phyloP scores from a whole-genome alignment of 2,797 vertebrate species.

The Pantherophis alleghaniensis region DNA sequence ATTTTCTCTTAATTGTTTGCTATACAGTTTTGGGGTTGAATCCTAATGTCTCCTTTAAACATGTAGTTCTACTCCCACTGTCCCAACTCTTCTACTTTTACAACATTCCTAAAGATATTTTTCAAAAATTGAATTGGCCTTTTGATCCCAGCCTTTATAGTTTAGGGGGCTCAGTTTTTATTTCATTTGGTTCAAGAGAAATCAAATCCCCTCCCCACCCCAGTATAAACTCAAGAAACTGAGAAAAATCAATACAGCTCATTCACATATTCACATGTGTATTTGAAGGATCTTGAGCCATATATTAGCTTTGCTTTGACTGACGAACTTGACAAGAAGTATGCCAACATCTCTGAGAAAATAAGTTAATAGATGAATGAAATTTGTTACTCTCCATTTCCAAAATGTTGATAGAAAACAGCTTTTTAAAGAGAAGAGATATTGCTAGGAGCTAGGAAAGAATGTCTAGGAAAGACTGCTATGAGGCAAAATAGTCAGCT shows the following conservation, averaged over 20 bases:
- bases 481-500: conserved; percentile 13
- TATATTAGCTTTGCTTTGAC: conserved; percentile 48
- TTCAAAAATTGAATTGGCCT: not conserved
- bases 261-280: not conserved
- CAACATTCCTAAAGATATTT: not conserved
- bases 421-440: conserved; percentile 46
- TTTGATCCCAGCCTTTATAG: not conserved
- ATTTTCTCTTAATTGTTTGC: not conserved
- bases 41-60: not conserved
- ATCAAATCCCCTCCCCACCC: not conserved
- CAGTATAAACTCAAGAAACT: not conserved
- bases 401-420: conserved; percentile 42
- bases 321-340: conserved; percentile 27
- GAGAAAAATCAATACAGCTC: not conserved
- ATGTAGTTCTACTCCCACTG: not conserved
- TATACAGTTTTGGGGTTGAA: not conserved
- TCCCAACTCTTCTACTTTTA: not conserved
- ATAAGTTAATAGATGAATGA: conserved; percentile 51
- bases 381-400: conserved; percentile 35
- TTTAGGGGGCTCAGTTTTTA: not conserved
- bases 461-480: conserved; percentile 40
- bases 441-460: conserved; percentile 41
- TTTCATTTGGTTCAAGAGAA: not conserved
- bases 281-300: conserved; percentile 38
- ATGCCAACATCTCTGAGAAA: conserved; percentile 42